Conservation (phyloP, 2,797 vertebrate species). For the Enteromius thamalakanensis region DNA sequence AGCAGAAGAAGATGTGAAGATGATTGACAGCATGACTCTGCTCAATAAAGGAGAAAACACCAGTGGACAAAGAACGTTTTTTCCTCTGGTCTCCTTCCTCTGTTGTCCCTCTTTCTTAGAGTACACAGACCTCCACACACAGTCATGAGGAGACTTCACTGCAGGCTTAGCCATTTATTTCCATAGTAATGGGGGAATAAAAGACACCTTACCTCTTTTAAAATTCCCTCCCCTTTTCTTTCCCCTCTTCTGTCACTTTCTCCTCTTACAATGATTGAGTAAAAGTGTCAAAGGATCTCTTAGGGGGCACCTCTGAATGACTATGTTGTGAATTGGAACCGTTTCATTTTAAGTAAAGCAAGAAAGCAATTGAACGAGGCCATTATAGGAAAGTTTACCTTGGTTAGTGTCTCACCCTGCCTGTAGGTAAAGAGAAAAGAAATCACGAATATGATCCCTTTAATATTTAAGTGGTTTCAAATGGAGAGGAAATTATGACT, state of each 20-base stretch:
- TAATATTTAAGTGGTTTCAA: background rate
- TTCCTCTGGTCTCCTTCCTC: slow-evolving; percentile 36
- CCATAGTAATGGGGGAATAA: slow-evolving; percentile 57
- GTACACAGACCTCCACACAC: slow-evolving; percentile 49
- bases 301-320: slow-evolving; percentile 47
- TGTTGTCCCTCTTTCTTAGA: slow-evolving; percentile 54
- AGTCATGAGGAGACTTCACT: slow-evolving; percentile 49
- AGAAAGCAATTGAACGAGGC: background rate
- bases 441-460: background rate
- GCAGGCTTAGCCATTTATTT: slow-evolving; percentile 52
- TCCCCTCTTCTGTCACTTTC: background rate
- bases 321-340: slow-evolving; percentile 42
- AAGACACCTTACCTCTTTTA: slow-evolving; percentile 22
- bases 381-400: slow-evolving; percentile 20
- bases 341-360: slow-evolving; percentile 11
- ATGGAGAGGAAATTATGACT: background rate
- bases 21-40: slow-evolving; percentile 48
- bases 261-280: slow-evolving; percentile 38
- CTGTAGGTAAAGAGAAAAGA: background rate
- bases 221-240: background rate
- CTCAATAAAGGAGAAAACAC: slow-evolving; percentile 53
- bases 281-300: slow-evolving; percentile 47
- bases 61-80: slow-evolving; percentile 48
- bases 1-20: slow-evolving; percentile 37
- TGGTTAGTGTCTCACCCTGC: background rate